phyloP scores from a whole-genome alignment of 2,113 vertebrate species.

The Indicator maculatus region DNA sequence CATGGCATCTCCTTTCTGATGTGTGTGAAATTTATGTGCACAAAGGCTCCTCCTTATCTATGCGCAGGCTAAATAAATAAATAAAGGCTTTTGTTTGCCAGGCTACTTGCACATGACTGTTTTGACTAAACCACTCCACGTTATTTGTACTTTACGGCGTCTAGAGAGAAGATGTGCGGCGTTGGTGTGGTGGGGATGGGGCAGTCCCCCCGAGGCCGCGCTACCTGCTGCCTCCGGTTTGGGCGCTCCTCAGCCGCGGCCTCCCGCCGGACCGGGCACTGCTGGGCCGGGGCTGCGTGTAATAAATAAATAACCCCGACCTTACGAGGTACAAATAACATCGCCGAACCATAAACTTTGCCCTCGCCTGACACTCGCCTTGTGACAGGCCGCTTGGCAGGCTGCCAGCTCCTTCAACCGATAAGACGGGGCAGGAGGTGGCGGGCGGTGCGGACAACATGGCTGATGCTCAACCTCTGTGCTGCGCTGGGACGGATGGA shows the following conservation, averaged over 20 bases:
- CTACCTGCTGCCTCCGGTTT: background rate
- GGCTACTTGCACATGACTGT: constrained; percentile 80
- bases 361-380: background rate
- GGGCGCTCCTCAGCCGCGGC: background rate
- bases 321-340: background rate
- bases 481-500: background rate
- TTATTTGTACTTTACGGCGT: background rate
- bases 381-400: background rate
- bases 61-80: constrained; percentile 72
- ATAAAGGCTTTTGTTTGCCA: constrained; percentile 83
- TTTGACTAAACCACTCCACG: background rate
- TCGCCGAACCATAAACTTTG: background rate
- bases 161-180: background rate
- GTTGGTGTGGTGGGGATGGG: background rate
- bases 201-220: background rate
- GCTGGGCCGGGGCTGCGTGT: too few species aligned
- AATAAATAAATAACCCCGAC: background rate
- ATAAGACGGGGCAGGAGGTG: background rate
- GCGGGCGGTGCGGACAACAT: background rate
- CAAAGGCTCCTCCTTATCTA: constrained; percentile 57
- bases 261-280: background rate
- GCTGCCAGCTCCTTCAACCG: background rate
- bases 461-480: background rate
- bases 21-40: constrained; percentile 73
- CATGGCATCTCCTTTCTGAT: constrained; percentile 78